phyloP scores from a whole-genome alignment of 92 coral and sea anemone genomes.

The Zoanthus sociatus region DNA sequence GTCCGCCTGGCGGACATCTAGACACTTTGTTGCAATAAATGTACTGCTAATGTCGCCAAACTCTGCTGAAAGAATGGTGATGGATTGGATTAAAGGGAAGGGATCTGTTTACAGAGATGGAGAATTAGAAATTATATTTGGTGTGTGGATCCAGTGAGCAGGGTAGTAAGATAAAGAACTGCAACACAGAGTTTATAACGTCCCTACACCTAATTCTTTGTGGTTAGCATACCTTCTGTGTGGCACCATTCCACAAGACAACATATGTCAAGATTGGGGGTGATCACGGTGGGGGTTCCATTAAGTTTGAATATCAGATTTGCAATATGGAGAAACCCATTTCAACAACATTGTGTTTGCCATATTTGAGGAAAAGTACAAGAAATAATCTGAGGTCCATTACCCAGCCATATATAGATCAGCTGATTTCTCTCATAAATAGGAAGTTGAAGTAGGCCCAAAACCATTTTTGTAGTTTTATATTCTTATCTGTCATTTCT shows the following conservation, averaged over 20 bases:
- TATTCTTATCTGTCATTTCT: not conserved
- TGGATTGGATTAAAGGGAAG: slow-evolving; percentile 48
- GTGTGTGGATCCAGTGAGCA: slow-evolving; percentile 68
- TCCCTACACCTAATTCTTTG: slow-evolving; percentile 70
- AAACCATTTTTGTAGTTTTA: not conserved
- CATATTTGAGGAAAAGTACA: not conserved
- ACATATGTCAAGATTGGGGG: slow-evolving; percentile 7
- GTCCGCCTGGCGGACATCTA: slow-evolving; percentile 12
- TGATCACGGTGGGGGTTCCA: not conserved
- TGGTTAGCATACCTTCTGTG: slow-evolving; percentile 21
- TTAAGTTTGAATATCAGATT: not conserved
- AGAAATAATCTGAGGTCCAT: not conserved
- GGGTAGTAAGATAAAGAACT: slow-evolving; percentile 62
- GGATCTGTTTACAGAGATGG: slow-evolving; percentile 68
- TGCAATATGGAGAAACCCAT: slow-evolving; percentile 3
- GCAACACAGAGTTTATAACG: slow-evolving; percentile 65
- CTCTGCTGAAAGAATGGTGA: slow-evolving; percentile 28
- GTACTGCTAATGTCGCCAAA: slow-evolving; percentile 35
- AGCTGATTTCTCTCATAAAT: not conserved
- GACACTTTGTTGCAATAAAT: slow-evolving; percentile 25
- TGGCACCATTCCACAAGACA: slow-evolving; percentile 12
- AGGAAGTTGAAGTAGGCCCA: not conserved
- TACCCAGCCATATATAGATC: not conserved
- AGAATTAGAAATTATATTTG: slow-evolving; percentile 59
- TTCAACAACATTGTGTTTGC: not conserved